phyloP scores from a whole-genome alignment of 2,888 invertebrate genomes.

The Polymixis lichenea region DNA sequence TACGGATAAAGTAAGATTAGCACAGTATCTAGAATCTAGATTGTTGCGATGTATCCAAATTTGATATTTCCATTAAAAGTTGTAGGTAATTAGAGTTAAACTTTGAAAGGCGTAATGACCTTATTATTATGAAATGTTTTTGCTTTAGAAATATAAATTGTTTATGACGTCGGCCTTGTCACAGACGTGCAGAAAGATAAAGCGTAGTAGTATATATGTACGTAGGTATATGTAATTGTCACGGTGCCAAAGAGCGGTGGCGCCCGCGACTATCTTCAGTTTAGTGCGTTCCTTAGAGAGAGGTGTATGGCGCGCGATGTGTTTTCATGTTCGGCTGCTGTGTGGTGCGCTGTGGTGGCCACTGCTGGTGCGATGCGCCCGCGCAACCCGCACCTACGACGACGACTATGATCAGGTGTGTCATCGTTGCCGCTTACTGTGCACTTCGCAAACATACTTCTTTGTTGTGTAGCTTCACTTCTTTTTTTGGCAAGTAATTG shows the following conservation, averaged over 20 bases:
- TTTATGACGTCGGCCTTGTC: constrained; percentile 76
- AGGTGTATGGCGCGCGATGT: constrained; percentile 90
- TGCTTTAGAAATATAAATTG: constrained; percentile 59
- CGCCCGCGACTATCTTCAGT: constrained; percentile 88
- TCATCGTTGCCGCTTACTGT: constrained; percentile 82
- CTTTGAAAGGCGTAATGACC: constrained; percentile 29
- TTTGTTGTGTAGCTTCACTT: constrained; percentile 83
- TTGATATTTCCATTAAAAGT: not conserved
- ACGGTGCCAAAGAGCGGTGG: constrained; percentile 86
- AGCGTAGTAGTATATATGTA: constrained; percentile 73
- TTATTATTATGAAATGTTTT: constrained; percentile 38
- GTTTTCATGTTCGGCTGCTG: constrained; percentile 88
- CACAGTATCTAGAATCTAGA: not conserved
- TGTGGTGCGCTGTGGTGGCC: constrained; percentile 90
- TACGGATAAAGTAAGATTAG: constrained; percentile 10
- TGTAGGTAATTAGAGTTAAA: constrained; percentile 28
- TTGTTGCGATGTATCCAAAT: not conserved
- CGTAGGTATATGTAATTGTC: constrained; percentile 80
- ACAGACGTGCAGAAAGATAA: constrained; percentile 84
- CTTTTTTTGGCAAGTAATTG: constrained; percentile 78
- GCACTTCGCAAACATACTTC: constrained; percentile 77
- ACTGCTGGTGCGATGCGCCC: constrained; percentile 86
- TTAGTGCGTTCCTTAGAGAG: constrained; percentile 88
- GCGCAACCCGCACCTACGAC: constrained; percentile 84
- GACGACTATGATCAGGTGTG: constrained; percentile 90